Base-by-base conservation (phyloP, 2,888 invertebrate genomes). In the Abscondita cerata region DNA sequence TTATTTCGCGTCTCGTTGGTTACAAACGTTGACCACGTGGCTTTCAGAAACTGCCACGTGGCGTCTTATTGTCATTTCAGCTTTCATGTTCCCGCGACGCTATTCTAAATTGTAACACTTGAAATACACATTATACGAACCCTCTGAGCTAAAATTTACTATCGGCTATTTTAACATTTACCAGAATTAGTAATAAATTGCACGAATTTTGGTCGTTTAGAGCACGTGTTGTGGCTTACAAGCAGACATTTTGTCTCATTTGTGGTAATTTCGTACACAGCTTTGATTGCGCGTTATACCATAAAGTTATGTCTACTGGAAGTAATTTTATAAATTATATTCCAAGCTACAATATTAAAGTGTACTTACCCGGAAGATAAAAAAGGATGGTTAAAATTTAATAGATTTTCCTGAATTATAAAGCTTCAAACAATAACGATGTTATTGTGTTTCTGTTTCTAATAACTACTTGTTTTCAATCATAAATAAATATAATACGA, bases 171-270 rank as follows among this genome's bases (percentile, higher is more conserved):
- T 79, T 78, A 76, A 77, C 77, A 78, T 79, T 79, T 79, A 77
- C 76, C 68, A 72, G 78, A 80, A 80, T 80, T 80, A 77, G 78
- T 76, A 75, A 78, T 78, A 79, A 80, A 80, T 80, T 78, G 78
- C 70, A 71, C 72, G 74, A 77, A 78, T 78, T 44, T 79, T 76
- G 76, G 74, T 72, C 76, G 76, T 65, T 76, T 72, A 69, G 61
- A 72, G 67, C 78, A 74, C 78, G 80, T 80, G 80, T 66, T 74
- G 78, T 67, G 79, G 80, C 79, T 79, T 76, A 75, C 57, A 61
- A 51, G 59, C 64, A 64, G 66, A 67, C 69, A 69, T 68, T 66
- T 70, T 67, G 63, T 62, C 59, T 67, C 68, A 67, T 71, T 68
- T 70, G 68, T 58, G 69, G 69, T 59, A 63, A 62, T 67, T 57